Base-by-base conservation (phyloP, 2,888 invertebrate species). In the Silvanus unidentatus region DNA sequence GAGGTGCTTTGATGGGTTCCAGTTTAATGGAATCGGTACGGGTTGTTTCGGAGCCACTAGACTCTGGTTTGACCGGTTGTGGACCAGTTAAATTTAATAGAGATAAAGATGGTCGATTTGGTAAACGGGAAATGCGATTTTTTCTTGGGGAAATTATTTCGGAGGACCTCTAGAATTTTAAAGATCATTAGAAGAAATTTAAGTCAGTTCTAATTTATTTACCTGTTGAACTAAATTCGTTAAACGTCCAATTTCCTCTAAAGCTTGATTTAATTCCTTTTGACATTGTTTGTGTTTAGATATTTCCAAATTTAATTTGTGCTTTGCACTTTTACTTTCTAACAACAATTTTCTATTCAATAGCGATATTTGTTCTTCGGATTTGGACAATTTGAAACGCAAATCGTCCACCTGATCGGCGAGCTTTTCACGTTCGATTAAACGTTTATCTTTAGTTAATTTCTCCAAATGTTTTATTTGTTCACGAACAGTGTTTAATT, bases 391-490 rank as follows among this genome's bases (percentile, higher is more conserved):
- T 39, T 76, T 78, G 0, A 71, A 64, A 13, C 77, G 75, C 12
- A 82, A 64, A 28, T 81, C 76, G 2, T 74, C 69, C 37, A 84
- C 69, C 65, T 84, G 81, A 5, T 79, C 75, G 47, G 82, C 77
- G 6, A 90, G 73, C 56, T 84, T 84, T 59, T 88, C 87, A 14
- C 88, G 78, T 56, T 88, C 88, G 11, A 50, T 77, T 6, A 89
- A 77, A 60, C 82, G 81, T 57, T 81, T 82, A 57, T 88, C 85
- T 64, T 80, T 86, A 54, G 83, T 85, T 16, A 89, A 71, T 54
- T 82, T 81, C 50, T 80, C 66, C 38, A 87, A 72, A 63, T 86
- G 85, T 50, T 79, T 81, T 52, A 88, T 81, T 55, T 87, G 84
- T 55, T 84, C 82, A 57, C 76, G 80, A 27, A 84, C 64, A 44